Evolutionary conservation across 1,140 invertebrate species (phyloP).

Genomic region (Lysiphlebus fabarum): DNA sequence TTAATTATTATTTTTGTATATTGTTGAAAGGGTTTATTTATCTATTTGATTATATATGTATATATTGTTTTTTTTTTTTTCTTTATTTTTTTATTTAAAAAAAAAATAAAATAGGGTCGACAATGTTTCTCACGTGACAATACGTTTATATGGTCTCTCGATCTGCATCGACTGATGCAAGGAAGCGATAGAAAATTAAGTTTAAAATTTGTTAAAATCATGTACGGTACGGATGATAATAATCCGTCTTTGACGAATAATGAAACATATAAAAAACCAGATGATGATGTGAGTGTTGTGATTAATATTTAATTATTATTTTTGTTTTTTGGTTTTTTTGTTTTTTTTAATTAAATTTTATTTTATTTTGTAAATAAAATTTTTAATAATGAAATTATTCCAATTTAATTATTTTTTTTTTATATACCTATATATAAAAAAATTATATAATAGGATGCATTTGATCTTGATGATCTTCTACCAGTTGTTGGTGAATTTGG

Average conservation of each 20-base stretch:
- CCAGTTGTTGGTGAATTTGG: constrained; percentile 85
- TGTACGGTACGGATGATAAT: constrained; percentile 34
- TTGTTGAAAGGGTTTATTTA: no score
- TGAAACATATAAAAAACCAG: constrained; percentile 7
- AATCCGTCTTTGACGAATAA: constrained; percentile 28
- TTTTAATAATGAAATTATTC: background rate
- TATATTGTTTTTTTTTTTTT: no score
- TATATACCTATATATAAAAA: no score
- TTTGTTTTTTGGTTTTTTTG: no score
- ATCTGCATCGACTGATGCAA: constrained; percentile 30
- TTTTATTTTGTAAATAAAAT: no score
- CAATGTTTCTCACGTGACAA: constrained; percentile 39
- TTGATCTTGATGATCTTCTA: constrained; percentile 80
- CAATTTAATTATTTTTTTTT: background rate
- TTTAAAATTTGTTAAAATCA: constrained; percentile 20
- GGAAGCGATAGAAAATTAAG: constrained; percentile 10
- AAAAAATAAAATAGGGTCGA: constrained; percentile 14
- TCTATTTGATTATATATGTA: no score
- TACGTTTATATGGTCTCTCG: constrained; percentile 41
- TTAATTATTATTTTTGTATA: no score
- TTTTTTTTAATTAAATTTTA: no score
- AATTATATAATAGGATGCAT: constrained; percentile 51
- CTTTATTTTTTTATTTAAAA: no score
- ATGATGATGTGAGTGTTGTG: constrained; percentile 36
- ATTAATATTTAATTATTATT: no score